phyloP scores from a whole-genome alignment of 2,797 vertebrate species.

The Pristis pectinata region DNA sequence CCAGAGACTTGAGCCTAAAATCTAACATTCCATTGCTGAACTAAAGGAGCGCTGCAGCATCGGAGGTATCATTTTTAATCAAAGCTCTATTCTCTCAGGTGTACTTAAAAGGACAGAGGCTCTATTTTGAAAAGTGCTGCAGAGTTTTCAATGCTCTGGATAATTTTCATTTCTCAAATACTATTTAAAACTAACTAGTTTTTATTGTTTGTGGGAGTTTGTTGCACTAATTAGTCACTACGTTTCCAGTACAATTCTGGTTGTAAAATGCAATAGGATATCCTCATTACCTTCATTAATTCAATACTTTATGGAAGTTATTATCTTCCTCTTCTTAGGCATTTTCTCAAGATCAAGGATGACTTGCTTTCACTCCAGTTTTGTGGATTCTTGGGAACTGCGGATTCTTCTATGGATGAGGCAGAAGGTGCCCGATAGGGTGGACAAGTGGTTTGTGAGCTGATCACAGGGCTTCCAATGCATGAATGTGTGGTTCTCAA shows the following conservation, averaged over 20 bases:
- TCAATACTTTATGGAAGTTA: too few relatives aligned
- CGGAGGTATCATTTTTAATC: background rate
- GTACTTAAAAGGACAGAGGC: background rate
- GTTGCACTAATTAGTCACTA: background rate
- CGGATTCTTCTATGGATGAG: too few relatives aligned
- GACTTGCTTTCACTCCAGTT: too few relatives aligned
- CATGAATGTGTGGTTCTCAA: too few relatives aligned
- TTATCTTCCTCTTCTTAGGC: too few relatives aligned
- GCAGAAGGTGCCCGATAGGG: too few relatives aligned
- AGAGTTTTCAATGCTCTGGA: too few relatives aligned
- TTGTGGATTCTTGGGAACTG: too few relatives aligned
- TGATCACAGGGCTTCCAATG: too few relatives aligned
- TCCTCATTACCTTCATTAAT: background rate
- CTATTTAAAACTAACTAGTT: background rate
- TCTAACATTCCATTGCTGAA: background rate
- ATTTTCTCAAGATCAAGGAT: too few relatives aligned
- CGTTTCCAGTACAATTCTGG: too few relatives aligned
- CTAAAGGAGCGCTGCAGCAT: background rate
- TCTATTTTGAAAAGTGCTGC: background rate
- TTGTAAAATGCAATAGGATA: background rate
- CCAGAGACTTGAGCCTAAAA: background rate
- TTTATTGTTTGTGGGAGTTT: background rate
- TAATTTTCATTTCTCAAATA: background rate
- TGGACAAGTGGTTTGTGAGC: too few relatives aligned
- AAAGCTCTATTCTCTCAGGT: background rate